These are phyloP conservation scores for Conops quadrifasciatus DNA, from an alignment of 2,888 invertebrate species.

Conservation along the genomic window DNA sequence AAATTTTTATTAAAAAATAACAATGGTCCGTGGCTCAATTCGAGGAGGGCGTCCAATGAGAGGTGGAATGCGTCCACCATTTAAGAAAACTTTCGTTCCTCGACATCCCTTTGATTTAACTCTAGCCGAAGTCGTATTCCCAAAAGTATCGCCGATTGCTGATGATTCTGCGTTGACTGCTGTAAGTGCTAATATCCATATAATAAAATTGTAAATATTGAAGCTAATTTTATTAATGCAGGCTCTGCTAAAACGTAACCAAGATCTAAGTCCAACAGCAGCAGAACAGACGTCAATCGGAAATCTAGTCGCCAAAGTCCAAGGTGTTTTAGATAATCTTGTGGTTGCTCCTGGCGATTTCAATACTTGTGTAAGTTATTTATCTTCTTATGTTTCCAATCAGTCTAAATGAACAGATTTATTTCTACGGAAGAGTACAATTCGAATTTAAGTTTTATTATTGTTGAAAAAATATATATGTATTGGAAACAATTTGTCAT, in stretches of 20 bases:
- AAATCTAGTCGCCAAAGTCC: slow-evolving; percentile 94
- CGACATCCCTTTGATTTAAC: slow-evolving; percentile 88
- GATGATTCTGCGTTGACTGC: slow-evolving; percentile 88
- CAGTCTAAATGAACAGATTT: no score
- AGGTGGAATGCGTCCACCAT: slow-evolving; percentile 73
- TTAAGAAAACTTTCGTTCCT: slow-evolving; percentile 73
- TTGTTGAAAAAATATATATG: no score
- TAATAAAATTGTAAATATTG: slow-evolving; percentile 19
- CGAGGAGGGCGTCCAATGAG: slow-evolving; percentile 72
- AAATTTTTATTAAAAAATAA: slow-evolving; percentile 38
- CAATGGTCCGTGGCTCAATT: slow-evolving; percentile 79
- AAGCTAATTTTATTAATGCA: slow-evolving; percentile 61
- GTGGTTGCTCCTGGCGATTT: slow-evolving; percentile 94
- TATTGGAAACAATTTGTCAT: not conserved
- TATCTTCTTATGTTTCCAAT: not conserved
- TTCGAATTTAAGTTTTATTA: no score
- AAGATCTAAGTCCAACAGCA: slow-evolving; percentile 89
- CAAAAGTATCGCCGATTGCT: slow-evolving; percentile 79
- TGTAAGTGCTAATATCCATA: slow-evolving; percentile 63
- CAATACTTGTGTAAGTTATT: slow-evolving; percentile 88
- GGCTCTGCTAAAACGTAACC: slow-evolving; percentile 90
- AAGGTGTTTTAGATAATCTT: slow-evolving; percentile 90
- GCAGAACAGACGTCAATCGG: slow-evolving; percentile 91
- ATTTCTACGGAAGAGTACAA: no score
- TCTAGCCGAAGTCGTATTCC: slow-evolving; percentile 87